Conservation (phyloP, 2,113 vertebrate species). For the Ophthalmolycus amberensis region DNA sequence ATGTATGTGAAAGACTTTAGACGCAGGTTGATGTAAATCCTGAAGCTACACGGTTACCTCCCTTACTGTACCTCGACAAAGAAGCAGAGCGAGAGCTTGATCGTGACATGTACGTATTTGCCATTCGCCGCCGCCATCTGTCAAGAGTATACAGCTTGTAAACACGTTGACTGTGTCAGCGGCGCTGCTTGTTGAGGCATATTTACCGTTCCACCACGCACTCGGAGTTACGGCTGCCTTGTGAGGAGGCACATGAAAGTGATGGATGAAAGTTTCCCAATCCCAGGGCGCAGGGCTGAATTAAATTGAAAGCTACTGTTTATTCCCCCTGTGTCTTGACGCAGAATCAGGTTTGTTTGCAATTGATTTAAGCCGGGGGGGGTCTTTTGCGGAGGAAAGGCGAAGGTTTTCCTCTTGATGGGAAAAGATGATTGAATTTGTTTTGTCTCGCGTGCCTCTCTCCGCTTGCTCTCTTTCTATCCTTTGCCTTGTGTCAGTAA, state of each 20-base stretch:
- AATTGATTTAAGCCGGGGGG: conserved; percentile 83
- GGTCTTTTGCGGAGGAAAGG: conserved; percentile 71
- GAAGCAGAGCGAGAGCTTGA: conserved; percentile 14
- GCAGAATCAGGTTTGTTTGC: conserved; percentile 82
- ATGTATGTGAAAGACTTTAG: conserved; percentile 1
- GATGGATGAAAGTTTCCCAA: conserved; percentile 84
- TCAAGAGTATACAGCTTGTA: conserved; percentile 57
- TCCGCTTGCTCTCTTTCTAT: conserved; percentile 58
- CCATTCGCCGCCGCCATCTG: conserved; percentile 31
- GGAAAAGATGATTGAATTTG: conserved; percentile 84
- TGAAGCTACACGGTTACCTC: conserved; percentile 10
- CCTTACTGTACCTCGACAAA: background rate
- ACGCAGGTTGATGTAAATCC: conserved; percentile 32
- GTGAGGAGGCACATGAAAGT: conserved; percentile 77
- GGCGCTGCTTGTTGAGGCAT: conserved; percentile 65
- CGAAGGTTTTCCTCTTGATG: conserved; percentile 77
- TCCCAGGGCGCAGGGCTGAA: conserved; percentile 76
- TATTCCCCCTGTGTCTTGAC: conserved; percentile 79
- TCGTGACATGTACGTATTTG: conserved; percentile 25
- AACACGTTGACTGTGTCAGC: conserved; percentile 62
- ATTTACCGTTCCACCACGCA: conserved; percentile 66
- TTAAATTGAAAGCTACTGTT: conserved; percentile 87
- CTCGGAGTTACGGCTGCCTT: conserved; percentile 62
- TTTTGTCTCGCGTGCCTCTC: conserved; percentile 77
- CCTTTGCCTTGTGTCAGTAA: conserved; percentile 75